Conservation (phyloP, 2,113 vertebrate species). For the Amphiprion percula region DNA sequence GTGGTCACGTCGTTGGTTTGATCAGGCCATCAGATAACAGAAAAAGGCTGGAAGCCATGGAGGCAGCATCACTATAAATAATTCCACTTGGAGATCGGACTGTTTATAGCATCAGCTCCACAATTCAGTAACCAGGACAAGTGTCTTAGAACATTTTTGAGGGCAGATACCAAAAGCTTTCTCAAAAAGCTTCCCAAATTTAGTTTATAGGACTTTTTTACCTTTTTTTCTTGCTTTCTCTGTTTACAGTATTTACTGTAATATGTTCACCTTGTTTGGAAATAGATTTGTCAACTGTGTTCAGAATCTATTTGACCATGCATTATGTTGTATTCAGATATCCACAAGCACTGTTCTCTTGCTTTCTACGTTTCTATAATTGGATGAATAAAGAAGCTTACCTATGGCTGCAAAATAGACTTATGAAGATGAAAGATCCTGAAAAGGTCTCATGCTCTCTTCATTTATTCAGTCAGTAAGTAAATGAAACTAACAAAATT, state of each 20-base stretch:
- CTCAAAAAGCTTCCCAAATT: conserved; percentile 2
- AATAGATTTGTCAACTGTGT: not conserved
- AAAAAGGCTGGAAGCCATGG: conserved; percentile 3
- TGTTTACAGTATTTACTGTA: conserved; percentile 1
- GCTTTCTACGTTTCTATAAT: conserved; percentile 3
- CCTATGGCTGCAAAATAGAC: not conserved
- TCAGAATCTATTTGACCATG: not conserved
- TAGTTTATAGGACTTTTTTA: not conserved
- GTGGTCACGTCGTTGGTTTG: not conserved
- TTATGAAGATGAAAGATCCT: conserved; percentile 20
- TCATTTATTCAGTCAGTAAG: not conserved
- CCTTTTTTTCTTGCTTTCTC: not conserved
- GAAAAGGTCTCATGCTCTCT: conserved; percentile 1
- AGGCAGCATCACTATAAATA: conserved; percentile 25
- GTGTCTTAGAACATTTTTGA: conserved; percentile 12
- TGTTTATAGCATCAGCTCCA: conserved; percentile 27
- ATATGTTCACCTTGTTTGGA: conserved; percentile 24
- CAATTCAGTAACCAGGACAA: conserved; percentile 30
- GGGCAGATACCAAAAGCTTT: conserved; percentile 5
- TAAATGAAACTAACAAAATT: not conserved
- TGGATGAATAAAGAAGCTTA: conserved; percentile 24
- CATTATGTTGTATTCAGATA: not conserved
- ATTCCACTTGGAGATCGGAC: conserved; percentile 31
- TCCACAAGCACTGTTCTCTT: not conserved
- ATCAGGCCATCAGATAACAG: conserved; percentile 28